Percentiles rank a stretch among this genome's conserved stretches.
These are phyloP conservation scores for Lysandra bellargus DNA, from an alignment of 2,888 invertebrate genomes.

Conservation along the genomic window DNA sequence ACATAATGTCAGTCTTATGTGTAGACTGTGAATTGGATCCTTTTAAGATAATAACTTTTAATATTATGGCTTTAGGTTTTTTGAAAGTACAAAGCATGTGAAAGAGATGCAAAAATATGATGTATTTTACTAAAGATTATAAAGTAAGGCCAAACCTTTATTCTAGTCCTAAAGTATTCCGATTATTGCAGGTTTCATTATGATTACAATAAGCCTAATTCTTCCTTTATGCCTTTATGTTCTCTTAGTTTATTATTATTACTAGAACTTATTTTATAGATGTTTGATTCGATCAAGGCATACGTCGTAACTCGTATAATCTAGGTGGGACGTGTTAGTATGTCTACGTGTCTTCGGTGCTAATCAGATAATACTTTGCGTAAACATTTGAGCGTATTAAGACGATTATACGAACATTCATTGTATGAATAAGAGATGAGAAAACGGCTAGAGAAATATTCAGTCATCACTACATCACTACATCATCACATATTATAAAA, in stretches of 20 bases:
- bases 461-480: no score
- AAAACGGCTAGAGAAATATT: no score
- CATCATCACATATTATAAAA: no score
- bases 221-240: neutral
- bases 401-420: neutral
- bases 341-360: conserved; percentile 21
- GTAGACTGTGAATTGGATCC: neutral
- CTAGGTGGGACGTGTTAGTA: conserved; percentile 7
- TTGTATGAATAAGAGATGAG: neutral
- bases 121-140: no score
- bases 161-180: neutral
- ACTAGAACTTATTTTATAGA: neutral
- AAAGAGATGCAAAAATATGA: no score
- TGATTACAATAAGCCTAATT: neutral
- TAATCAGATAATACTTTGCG: conserved; percentile 1
- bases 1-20: neutral
- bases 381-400: neutral
- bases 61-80: no score
- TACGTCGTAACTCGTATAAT: conserved; percentile 12
- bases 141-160: no score
- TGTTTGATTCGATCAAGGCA: neutral
- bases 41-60: no score
- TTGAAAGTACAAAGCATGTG: no score
- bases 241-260: neutral
- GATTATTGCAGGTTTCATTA: neutral